phyloP scores from a whole-genome alignment of 1,140 invertebrate genomes.

The Caenorhabditis remanei region DNA sequence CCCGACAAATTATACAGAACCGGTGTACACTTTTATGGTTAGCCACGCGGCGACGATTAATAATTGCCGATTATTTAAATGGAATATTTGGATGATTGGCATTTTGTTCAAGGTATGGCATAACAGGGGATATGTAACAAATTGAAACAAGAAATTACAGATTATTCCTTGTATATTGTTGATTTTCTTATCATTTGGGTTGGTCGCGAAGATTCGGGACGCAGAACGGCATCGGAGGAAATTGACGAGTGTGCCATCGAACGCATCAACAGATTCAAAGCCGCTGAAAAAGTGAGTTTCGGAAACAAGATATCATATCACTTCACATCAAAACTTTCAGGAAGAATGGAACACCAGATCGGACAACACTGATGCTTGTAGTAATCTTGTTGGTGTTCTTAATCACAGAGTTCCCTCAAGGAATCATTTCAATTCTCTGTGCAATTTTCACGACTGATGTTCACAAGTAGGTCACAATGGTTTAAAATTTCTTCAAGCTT shows the following conservation, averaged over 20 bases:
- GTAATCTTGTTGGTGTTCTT: slow-evolving; percentile 73
- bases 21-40: slow-evolving; percentile 68
- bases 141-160: slow-evolving; percentile 46
- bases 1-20: slow-evolving; percentile 68
- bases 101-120: slow-evolving; percentile 70
- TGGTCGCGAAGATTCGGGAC: slow-evolving; percentile 69
- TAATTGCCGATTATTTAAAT: slow-evolving; percentile 72
- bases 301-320: neutral
- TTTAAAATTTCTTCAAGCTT: neutral
- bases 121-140: neutral
- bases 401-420: slow-evolving; percentile 75
- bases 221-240: slow-evolving; percentile 69
- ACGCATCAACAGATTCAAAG: slow-evolving; percentile 46
- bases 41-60: slow-evolving; percentile 65
- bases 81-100: slow-evolving; percentile 75
- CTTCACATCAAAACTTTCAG: slow-evolving; percentile 15
- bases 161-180: slow-evolving; percentile 74
- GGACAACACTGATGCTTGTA: slow-evolving; percentile 73
- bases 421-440: slow-evolving; percentile 72
- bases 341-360: slow-evolving; percentile 67
- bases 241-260: slow-evolving; percentile 57
- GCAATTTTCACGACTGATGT: slow-evolving; percentile 72
- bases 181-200: slow-evolving; percentile 69
- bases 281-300: slow-evolving; percentile 51
- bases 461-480: slow-evolving; percentile 13